Percentiles rank a stretch among this genome's conserved stretches.
These are phyloP conservation scores for Pelecanus crispus DNA, from an alignment of 2,113 vertebrate genomes.

Conservation along the genomic window DNA sequence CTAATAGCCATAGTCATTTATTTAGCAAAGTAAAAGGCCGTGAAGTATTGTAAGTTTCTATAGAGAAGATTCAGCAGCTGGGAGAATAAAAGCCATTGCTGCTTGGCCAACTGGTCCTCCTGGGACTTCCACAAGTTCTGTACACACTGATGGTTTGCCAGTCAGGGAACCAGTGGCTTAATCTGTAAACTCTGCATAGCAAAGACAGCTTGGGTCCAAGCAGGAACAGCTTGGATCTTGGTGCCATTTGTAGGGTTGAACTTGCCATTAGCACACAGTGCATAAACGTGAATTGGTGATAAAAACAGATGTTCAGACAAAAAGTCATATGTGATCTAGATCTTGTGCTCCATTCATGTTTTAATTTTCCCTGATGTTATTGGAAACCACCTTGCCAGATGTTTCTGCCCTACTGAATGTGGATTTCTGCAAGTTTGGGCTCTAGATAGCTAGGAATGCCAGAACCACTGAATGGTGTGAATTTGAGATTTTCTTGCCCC, in stretches of 20 bases:
- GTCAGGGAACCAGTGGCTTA: not conserved
- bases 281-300: not conserved
- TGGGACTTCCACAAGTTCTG: not conserved
- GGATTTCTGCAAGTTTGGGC: not conserved
- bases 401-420: not conserved
- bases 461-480: not conserved
- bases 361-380: not conserved
- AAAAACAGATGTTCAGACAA: constrained; percentile 14
- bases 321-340: not conserved
- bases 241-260: not conserved
- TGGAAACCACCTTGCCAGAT: not conserved
- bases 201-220: not conserved
- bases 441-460: not conserved
- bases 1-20: not conserved
- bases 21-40: not conserved
- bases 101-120: not conserved
- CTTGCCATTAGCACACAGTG: not conserved
- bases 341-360: not conserved
- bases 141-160: not conserved
- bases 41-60: not conserved
- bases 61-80: not conserved
- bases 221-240: not conserved
- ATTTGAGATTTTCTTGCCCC: not conserved
- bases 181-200: not conserved
- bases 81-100: not conserved